These are phyloP conservation scores for Microcaecilia unicolor DNA, from an alignment of 2,797 vertebrate species.

Conservation along the genomic window DNA sequence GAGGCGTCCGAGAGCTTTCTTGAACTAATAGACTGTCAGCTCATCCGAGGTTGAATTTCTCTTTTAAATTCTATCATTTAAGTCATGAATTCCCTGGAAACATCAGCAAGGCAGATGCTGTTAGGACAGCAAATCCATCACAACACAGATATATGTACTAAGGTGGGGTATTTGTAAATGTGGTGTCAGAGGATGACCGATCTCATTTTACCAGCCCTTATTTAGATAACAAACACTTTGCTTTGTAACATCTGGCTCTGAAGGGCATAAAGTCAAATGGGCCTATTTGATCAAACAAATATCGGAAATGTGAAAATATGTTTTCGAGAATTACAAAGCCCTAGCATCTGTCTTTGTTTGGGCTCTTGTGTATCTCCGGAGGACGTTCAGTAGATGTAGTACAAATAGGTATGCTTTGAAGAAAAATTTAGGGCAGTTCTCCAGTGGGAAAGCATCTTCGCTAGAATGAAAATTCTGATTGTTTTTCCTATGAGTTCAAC, in stretches of 20 bases:
- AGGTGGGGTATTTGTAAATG: constrained; percentile 21
- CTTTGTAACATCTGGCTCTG: neutral
- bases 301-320: neutral
- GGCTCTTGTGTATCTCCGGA: too few relatives aligned
- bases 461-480: too few relatives aligned
- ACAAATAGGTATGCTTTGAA: too few relatives aligned
- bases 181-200: neutral
- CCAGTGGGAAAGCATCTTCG: too few relatives aligned
- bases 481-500: too few relatives aligned
- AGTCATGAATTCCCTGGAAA: constrained; percentile 7
- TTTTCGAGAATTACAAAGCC: neutral
- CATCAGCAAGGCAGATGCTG: too few relatives aligned
- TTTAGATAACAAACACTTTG: neutral
- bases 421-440: too few relatives aligned
- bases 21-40: constrained; percentile 12
- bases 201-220: neutral
- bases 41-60: constrained; percentile 1
- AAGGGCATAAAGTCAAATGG: neutral
- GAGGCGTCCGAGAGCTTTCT: constrained; percentile 40
- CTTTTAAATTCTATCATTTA: constrained; percentile 15
- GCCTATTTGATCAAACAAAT: neutral
- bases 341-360: too few relatives aligned
- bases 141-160: constrained; percentile 10
- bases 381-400: too few relatives aligned
- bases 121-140: constrained; percentile 8